Base-by-base conservation (phyloP, 1,140 invertebrate genomes). In the Bombus fervidus region DNA sequence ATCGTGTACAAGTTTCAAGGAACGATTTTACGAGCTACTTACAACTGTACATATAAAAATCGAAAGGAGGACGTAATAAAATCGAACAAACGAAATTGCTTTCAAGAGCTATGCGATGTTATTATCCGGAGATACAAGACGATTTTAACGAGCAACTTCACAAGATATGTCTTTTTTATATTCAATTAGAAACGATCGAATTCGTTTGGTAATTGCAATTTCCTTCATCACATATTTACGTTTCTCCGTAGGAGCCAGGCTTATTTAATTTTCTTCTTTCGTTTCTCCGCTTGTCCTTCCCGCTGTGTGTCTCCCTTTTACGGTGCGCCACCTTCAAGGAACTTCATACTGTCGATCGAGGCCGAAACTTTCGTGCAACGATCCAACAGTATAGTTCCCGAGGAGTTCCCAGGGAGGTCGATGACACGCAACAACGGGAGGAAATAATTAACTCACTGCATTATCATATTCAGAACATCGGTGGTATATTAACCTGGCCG, bases 401-500 rank as follows among this genome's bases (percentile, higher is more conserved):
- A 77, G 73, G 41, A 34, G 74, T 86, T 86, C 85, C 78, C 85
- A 87, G 82, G 62, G 31, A 87, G 86, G 86, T 87, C 86, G 83
- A 85, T 71, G 86, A 80, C 86, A 87, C 83, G 69, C 73, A 87
- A 87, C 86, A 87, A 87, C 82, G 76, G 69, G 82, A 85, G 83
- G 86, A 87, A 87, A 85, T 87, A 87, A 87, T 87, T 87, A 87
- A 85, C 86, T 87, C 59, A 59, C n/a, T 15, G 41, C 86, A 87
- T 87, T 87, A 87, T 83, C 86, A 80, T 85, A 80, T 59, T n/a
- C 43, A 75, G 59, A 81, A 81, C 84, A 68, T 59, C 62, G 62
- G 15, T 34, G 62, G 59, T 62, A 28, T 59, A 18, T 78, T 85
- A 80, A 79, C 76, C 47, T 80, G 43, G 2, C 76, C 86, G 59